Evolutionary conservation across 2,113 vertebrate species (phyloP).

Genomic region (Zosterops japonicus): DNA sequence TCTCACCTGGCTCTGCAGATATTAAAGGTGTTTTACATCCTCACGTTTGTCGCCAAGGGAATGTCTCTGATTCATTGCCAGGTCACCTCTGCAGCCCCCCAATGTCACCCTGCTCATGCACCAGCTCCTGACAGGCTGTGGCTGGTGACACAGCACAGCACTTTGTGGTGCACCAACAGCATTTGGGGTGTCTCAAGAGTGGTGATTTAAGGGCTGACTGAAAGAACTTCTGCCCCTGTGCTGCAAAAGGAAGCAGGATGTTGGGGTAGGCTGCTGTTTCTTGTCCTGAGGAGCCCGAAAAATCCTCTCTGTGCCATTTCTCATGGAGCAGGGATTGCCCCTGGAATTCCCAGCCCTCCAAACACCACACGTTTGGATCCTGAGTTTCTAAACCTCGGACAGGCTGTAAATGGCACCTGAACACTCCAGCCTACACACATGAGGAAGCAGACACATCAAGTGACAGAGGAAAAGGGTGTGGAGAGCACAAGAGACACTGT

Average conservation of each 20-base stretch:
- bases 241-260: not conserved
- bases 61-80: not conserved
- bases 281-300: not conserved
- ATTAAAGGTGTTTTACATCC: not conserved
- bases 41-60: not conserved
- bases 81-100: not conserved
- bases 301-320: not conserved
- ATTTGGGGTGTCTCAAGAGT: not conserved
- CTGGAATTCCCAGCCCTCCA: not conserved
- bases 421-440: accelerated
- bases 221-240: not conserved
- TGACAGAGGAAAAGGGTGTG: not conserved
- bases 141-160: not conserved
- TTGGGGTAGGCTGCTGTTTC: not conserved
- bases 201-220: not conserved
- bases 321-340: not conserved
- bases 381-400: not conserved
- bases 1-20: not conserved
- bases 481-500: not conserved
- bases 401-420: not conserved
- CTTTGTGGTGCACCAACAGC: not conserved
- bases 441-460: not conserved
- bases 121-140: not conserved
- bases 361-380: not conserved
- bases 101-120: accelerated